A percentile compares a stretch with the other conserved stretches of the same genome.
Conservation (phyloP, 1,140 invertebrate species). For the Augochlora pura region DNA sequence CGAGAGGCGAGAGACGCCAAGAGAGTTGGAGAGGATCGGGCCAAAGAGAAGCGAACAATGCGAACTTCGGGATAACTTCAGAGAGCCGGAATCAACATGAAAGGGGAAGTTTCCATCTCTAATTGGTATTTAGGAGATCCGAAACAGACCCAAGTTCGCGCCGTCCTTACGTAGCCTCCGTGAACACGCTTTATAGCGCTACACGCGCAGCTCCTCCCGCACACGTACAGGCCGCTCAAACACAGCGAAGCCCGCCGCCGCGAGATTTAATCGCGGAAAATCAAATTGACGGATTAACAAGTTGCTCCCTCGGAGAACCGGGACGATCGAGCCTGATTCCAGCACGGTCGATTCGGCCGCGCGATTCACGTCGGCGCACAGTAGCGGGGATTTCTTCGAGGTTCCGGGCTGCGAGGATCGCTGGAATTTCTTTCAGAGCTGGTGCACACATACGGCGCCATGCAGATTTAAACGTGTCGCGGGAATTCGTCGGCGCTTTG, state of each 20-base stretch:
- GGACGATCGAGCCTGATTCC: too few species aligned
- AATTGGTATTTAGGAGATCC: constrained; percentile 80
- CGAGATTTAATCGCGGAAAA: constrained; percentile 36
- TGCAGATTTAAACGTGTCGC: constrained; percentile 43
- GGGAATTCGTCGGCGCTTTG: constrained; percentile 5
- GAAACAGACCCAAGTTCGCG: constrained; percentile 70
- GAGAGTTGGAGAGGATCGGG: constrained; percentile 18
- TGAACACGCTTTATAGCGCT: not conserved
- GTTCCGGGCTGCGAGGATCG: too few species aligned
- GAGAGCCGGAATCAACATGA: constrained; percentile 77
- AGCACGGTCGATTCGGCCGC: too few species aligned
- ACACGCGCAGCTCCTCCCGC: not conserved
- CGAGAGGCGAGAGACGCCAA: constrained; percentile 26
- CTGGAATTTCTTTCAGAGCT: not conserved
- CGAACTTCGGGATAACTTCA: constrained; percentile 77
- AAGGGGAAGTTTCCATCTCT: constrained; percentile 78
- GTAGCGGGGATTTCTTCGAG: not conserved
- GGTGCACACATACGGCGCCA: not conserved
- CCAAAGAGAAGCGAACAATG: constrained; percentile 74
- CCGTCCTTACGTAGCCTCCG: constrained; percentile 40
- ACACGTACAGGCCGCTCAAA: not conserved
- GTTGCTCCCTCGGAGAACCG: not conserved
- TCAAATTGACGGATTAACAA: constrained; percentile 26
- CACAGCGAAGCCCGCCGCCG: not conserved
- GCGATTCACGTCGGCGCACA: too few species aligned